Base-by-base conservation (phyloP, 1,140 invertebrate species). In the Plodia interpunctella region DNA sequence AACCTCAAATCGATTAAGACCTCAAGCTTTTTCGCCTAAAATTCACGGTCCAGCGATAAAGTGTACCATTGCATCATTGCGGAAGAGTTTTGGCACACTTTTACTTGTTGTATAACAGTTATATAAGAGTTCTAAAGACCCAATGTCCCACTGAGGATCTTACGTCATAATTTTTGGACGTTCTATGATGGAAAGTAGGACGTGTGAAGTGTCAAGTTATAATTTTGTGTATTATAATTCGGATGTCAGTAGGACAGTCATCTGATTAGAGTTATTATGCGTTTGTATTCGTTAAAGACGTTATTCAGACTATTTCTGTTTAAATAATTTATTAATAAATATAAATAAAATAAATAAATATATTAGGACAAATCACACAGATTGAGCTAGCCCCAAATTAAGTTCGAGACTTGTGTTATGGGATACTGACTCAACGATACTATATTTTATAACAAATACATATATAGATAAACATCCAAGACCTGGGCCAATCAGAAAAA, bases 131-230 rank as follows among this genome's bases (percentile, higher is more conserved):
- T 66, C 83, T 73, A 78, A 62, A 87, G 80, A 87, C 83, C 81
- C 73, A 82, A 84, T 84, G 78, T 84, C 76, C 81, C 75, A 86
- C 66, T 78, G 66, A 76, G 30, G 59, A n/a, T 49, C 63, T 87
- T 84, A 82, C 79, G 70, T 82, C 77, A 86, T 57, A 55, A 60
- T 69, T 69, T 74, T 77, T 80, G 76, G 83, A 83, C 83, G 80
- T 77, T 82, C 78, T 82, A 78, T 60, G 9, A 49, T 82, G 71
- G 80, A 83, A 84, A 87, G 81, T 87, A 65, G 76, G 68, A 71
- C 83, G 81, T 81, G 81, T 65, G 78, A 87, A 80, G 71, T 77
- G n/a, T n/a, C n/a, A n/a, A n/a, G n/a, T n/a, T n/a, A n/a, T n/a
- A n/a, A n/a, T n/a, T n/a, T n/a, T n/a, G n/a, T n/a, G n/a, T 44